Percentiles rank a stretch among this genome's conserved stretches.
Conservation (phyloP, 1,140 invertebrate genomes). For the Eubasilissa regina region DNA sequence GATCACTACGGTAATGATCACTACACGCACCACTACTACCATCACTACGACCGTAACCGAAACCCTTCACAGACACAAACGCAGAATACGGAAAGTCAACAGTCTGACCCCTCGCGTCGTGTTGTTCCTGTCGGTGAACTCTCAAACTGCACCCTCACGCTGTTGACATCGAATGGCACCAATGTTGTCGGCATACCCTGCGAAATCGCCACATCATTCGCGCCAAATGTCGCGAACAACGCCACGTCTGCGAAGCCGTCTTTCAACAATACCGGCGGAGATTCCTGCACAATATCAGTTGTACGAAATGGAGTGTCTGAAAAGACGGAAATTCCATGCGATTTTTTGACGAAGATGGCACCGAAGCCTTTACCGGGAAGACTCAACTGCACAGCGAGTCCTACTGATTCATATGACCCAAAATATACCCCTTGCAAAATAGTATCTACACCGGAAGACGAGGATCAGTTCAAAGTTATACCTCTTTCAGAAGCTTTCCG, state of each 20-base stretch:
- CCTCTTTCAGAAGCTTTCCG: background rate
- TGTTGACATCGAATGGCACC: conserved; percentile 17
- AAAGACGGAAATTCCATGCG: conserved; percentile 48
- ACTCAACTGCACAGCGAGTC: conserved; percentile 21
- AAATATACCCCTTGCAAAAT: conserved; percentile 21
- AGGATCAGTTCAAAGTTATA: conserved; percentile 13
- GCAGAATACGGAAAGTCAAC: background rate
- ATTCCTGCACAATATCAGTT: conserved; percentile 45
- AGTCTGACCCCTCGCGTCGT: too few species aligned
- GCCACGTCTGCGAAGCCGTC: background rate
- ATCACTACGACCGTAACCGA: conserved; percentile 8
- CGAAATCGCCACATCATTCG: conserved; percentile 53
- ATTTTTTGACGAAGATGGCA: conserved; percentile 41
- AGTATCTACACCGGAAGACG: background rate
- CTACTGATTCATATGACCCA: background rate
- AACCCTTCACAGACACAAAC: background rate
- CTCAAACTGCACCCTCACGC: conserved; percentile 47
- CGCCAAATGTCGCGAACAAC: conserved; percentile 10
- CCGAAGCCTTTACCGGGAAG: conserved; percentile 11
- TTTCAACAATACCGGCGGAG: background rate
- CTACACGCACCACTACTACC: background rate
- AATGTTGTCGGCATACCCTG: conserved; percentile 48
- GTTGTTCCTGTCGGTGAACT: conserved; percentile 15
- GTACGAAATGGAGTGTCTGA: conserved; percentile 37
- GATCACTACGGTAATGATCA: background rate